These are phyloP conservation scores for Colistium nudipinnis DNA, from an alignment of 2,113 vertebrate species.

Conservation along the genomic window DNA sequence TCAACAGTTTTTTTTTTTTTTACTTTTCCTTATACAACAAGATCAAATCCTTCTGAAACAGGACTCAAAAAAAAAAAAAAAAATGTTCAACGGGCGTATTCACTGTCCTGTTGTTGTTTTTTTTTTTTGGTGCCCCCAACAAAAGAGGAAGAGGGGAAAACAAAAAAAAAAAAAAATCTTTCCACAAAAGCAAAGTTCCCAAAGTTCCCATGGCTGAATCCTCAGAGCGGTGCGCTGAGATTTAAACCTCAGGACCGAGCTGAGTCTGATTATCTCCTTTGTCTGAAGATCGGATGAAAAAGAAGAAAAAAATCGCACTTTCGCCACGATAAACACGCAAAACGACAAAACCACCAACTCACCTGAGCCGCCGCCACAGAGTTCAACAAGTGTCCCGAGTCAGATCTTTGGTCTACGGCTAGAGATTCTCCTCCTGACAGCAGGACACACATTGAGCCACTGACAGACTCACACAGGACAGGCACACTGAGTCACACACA, in stretches of 20 bases:
- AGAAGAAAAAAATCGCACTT: neutral
- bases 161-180: no score
- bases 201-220: no score
- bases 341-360: no score
- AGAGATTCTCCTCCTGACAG: slow-evolving; percentile 45
- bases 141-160: no score
- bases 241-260: no score
- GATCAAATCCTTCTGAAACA: neutral
- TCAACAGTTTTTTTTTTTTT: slow-evolving; percentile 29
- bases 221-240: no score
- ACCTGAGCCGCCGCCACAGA: slow-evolving; percentile 43
- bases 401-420: slow-evolving; percentile 20
- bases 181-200: no score
- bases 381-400: slow-evolving; percentile 15
- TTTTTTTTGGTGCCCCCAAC: no score
- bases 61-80: no score
- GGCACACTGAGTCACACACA: slow-evolving; percentile 66
- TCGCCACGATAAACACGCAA: no score
- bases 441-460: slow-evolving; percentile 54
- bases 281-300: neutral
- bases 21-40: slow-evolving; percentile 12
- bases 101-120: no score
- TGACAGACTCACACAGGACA: slow-evolving; percentile 57
- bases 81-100: no score
- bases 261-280: slow-evolving; percentile 4